Base-by-base conservation (phyloP, 2,888 invertebrate species). In the Listrodromus nycthemerus region DNA sequence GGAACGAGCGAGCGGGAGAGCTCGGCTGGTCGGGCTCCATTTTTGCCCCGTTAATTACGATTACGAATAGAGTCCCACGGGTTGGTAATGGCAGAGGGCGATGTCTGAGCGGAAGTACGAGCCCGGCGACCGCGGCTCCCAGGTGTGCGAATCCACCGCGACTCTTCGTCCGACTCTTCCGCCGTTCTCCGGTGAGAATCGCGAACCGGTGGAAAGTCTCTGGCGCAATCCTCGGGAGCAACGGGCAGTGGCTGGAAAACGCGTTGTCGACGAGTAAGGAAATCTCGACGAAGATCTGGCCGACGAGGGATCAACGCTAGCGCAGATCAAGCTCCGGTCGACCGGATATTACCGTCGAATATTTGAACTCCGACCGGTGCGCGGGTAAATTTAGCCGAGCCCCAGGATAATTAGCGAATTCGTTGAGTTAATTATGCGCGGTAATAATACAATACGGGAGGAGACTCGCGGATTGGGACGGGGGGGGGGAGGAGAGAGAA, bases 11-110 rank as follows among this genome's bases (percentile, higher is more conserved):
- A 33, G 41, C 45, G n/a, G n/a, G 33, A 73, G 41, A 27, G 19
- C 48, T 33, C 63, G 33, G 45, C 67, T 37, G 52, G 21, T 33
- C 37, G 21, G 33, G 78, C 85, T 82, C 82, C 80, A 90, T 90
- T 90, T 90, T 90, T 89, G 87, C 87, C 86, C 86, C 90, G 87
- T 91, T 90, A 89, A 90, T 90, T 90, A 90, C 90, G 90, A 90
- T 90, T 90, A 90, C 85, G 86, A 88, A 83, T 33, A 81, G 41
- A 45, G 87, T 89, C 89, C 88, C 88, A 84, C 87, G 88, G 85
- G 78, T 50, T 6, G n/a, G 74, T 77, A 65, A 52, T 50, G 52
- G 61, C 61, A 16, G 24, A 61, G 61, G 61, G 61, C 61, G n/a
- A 61, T 30, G 61, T 27, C 55, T 55, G 13, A 10, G 21, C 55